Evolutionary conservation across 2,888 invertebrate genomes (phyloP).

Genomic region (Drosophila cognata): DNA sequence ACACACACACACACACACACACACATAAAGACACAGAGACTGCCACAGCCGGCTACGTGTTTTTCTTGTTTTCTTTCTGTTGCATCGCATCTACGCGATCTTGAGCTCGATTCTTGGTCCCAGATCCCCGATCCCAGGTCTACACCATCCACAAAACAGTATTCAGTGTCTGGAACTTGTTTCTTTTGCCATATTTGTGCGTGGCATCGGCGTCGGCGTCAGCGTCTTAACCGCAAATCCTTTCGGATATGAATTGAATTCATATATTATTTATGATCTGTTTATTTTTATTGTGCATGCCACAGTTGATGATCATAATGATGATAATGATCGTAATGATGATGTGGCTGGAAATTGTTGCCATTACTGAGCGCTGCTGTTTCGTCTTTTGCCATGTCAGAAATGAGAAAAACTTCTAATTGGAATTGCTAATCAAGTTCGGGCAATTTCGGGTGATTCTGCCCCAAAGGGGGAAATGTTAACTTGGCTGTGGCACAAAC

Average conservation of each 20-base stretch:
- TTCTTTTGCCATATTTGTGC: constrained; percentile 71
- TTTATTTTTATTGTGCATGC: constrained; percentile 80
- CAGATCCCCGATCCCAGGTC: constrained; percentile 6
- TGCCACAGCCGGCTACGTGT: constrained; percentile 58
- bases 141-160: constrained; percentile 7
- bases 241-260: constrained; percentile 81
- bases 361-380: constrained; percentile 8
- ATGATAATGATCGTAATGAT: constrained; percentile 16
- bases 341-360: constrained; percentile 39
- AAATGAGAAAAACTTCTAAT: constrained; percentile 78
- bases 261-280: constrained; percentile 81
- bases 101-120: constrained; percentile 51
- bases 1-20: constrained; percentile 1
- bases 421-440: constrained; percentile 80
- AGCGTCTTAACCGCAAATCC: constrained; percentile 78
- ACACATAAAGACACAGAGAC: neutral
- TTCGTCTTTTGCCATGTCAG: constrained; percentile 52
- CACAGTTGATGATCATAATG: constrained; percentile 57
- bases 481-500: constrained; percentile 7
- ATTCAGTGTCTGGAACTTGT: constrained; percentile 56
- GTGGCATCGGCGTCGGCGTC: constrained; percentile 49
- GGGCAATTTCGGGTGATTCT: constrained; percentile 65
- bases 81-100: constrained; percentile 69
- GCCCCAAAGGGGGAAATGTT: constrained; percentile 32
- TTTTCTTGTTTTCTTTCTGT: constrained; percentile 79